Evolutionary conservation across 2,888 invertebrate species (phyloP), one percentile per base, ranked within the genome.

Genomic region (Tenodera sinensis): DNA sequence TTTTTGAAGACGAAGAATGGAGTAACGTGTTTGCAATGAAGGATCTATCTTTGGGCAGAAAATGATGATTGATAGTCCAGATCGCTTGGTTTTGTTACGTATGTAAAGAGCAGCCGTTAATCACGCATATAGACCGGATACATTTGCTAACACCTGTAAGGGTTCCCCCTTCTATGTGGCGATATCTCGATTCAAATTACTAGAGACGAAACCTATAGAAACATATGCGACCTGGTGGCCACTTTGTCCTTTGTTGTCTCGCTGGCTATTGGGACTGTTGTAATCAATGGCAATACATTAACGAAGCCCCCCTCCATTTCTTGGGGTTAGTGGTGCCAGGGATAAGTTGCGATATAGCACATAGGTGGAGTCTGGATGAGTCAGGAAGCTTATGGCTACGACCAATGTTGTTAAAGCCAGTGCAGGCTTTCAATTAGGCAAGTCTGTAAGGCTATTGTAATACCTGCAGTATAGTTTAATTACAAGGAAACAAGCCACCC

Each of bases 401-500:
- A 47, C 85, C 86, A 86, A 28, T 86, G 86, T 86, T 81, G 86
- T 86, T 86, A 86, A 86, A 86, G 86, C 87, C 87, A 87, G 82
- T 82, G 28, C 82, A 83, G 87, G 42, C 87, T 87, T 87, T 87
- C 87, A 87, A 87, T 87, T 87, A 87, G 87, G 82, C 87, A 87
- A 87, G 87, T 82, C 87, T 83, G 82, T 87, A 87, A 83, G 34
- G 87, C 82, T 34, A 87, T 87, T 83, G 82, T 87, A 87, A 87
- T 87, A 87, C 87, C 87, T 87, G 34, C 83, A 87, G 87, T 87
- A 87, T 34, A 87, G 87, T 87, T 87, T 87, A 87, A 87, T 87
- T 87, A 87, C 87, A 87, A 87, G 87, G 87, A 87, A 83, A 87
- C 87, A 87, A 87, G 87, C 87, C 42, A 25, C 42, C 82, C 27